These are phyloP conservation scores for Tipula lateralis DNA, from an alignment of 2,888 invertebrate species.

Conservation along the genomic window DNA sequence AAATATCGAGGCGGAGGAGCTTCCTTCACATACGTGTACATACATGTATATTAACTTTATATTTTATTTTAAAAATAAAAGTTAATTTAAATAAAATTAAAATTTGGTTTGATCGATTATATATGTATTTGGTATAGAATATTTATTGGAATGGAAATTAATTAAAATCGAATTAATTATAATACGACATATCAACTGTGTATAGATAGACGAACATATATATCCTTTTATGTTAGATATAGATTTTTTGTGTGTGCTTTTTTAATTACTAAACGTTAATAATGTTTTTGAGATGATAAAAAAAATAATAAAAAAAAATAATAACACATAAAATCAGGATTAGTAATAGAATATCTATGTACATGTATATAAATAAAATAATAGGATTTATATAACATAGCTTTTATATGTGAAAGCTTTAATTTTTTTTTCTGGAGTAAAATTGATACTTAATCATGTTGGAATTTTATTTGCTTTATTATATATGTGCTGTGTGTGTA, in stretches of 20 bases:
- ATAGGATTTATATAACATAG: neutral
- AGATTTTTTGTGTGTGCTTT: neutral
- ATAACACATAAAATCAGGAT: slow-evolving; percentile 20
- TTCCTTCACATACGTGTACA: neutral
- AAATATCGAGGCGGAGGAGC: neutral
- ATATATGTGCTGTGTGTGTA: neutral
- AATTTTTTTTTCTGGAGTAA: neutral
- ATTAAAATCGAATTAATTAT: slow-evolving; percentile 24
- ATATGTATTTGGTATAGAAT: neutral
- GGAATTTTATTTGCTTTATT: neutral
- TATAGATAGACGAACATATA: neutral
- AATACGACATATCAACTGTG: neutral
- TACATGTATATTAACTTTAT: neutral
- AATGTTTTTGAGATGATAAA: slow-evolving; percentile 11
- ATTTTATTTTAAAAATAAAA: neutral
- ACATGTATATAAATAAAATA: neutral
- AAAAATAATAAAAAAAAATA: neutral
- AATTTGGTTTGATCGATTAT: slow-evolving; percentile 24
- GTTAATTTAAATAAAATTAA: slow-evolving; percentile 24
- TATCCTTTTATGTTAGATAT: slow-evolving; percentile 7
- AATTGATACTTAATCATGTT: neutral
- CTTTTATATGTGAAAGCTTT: slow-evolving; percentile 1
- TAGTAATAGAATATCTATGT: neutral
- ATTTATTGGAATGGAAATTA: slow-evolving; percentile 19
- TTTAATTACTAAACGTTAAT: slow-evolving; percentile 20